phyloP scores from a whole-genome alignment of 2,113 vertebrate species.

The Hippocampus abdominalis region DNA sequence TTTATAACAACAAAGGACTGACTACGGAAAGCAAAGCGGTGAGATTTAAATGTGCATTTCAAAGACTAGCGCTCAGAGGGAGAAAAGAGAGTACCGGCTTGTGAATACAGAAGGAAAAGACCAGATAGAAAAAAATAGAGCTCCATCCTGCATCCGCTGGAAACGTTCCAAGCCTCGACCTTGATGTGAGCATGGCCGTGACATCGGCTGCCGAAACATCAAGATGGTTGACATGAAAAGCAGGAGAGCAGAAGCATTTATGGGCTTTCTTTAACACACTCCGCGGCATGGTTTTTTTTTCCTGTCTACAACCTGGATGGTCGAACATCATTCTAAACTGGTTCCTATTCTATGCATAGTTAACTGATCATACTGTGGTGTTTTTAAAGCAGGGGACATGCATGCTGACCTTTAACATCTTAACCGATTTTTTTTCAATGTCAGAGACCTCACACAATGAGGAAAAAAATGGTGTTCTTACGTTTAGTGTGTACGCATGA shows the following conservation, averaged over 20 bases:
- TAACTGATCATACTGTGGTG: too few relatives aligned
- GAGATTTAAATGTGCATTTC: constrained; percentile 12
- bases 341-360: too few relatives aligned
- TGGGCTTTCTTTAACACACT: not conserved
- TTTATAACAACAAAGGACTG: constrained; percentile 21
- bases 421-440: too few relatives aligned
- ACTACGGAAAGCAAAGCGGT: constrained; percentile 15
- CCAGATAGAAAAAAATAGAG: constrained; percentile 17
- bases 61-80: constrained; percentile 5
- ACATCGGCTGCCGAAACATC: constrained; percentile 43
- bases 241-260: constrained; percentile 24
- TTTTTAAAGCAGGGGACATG: too few relatives aligned
- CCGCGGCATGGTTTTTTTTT: too few relatives aligned
- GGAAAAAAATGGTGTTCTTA: too few relatives aligned
- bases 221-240: constrained; percentile 52
- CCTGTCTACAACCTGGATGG: too few relatives aligned
- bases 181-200: constrained; percentile 26
- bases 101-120: constrained; percentile 9
- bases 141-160: constrained; percentile 19
- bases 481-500: too few relatives aligned
- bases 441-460: too few relatives aligned
- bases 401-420: too few relatives aligned
- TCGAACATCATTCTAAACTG: too few relatives aligned
- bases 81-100: constrained; percentile 8
- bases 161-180: constrained; percentile 36